phyloP scores from a whole-genome alignment of 2,113 vertebrate genomes.

The Callaeas wilsoni region DNA sequence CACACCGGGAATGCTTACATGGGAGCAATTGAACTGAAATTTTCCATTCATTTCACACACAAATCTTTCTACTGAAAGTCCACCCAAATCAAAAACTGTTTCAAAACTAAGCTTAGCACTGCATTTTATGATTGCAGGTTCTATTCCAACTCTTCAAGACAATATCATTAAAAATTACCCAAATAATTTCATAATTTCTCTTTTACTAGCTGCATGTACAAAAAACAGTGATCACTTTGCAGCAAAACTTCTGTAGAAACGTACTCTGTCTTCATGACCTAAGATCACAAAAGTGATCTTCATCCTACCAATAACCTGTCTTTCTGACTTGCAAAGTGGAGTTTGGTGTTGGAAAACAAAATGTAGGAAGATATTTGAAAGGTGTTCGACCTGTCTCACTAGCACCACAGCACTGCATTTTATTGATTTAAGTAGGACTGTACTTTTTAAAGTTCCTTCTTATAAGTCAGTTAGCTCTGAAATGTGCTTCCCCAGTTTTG shows the following conservation, averaged over 20 bases:
- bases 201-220: not conserved
- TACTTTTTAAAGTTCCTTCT: not conserved
- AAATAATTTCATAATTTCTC: not conserved
- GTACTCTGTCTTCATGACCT: not conserved
- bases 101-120: not conserved
- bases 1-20: not conserved
- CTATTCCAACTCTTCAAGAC: not conserved
- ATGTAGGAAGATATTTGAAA: not conserved
- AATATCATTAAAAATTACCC: not conserved
- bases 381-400: not conserved
- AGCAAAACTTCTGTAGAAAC: not conserved
- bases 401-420: not conserved
- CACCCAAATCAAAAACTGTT: not conserved
- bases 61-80: not conserved
- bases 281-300: not conserved
- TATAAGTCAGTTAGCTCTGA: not conserved
- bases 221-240: not conserved
- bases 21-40: not conserved
- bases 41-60: conserved; percentile 4
- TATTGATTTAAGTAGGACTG: not conserved
- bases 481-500: not conserved
- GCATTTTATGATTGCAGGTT: not conserved
- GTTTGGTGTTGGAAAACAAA: not conserved
- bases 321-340: not conserved
- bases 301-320: not conserved